phyloP scores from a whole-genome alignment of 2,113 vertebrate species.

The Charina bottae region DNA sequence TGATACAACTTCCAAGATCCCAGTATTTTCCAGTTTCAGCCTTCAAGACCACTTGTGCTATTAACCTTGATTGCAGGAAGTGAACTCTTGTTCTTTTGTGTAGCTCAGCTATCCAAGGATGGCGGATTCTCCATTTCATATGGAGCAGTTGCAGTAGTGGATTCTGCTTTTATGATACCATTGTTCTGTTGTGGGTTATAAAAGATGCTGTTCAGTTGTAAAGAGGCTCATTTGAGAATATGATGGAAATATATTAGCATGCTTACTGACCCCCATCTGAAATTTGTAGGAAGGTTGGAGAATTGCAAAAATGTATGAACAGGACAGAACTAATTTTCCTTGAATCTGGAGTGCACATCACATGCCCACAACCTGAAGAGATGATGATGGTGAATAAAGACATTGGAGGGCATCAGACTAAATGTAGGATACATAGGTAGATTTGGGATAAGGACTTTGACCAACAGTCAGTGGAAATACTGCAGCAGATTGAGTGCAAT shows the following conservation, averaged over 20 bases:
- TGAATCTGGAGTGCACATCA: neutral
- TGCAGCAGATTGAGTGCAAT: neutral
- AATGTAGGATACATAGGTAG: neutral
- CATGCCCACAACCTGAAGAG: neutral
- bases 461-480: neutral
- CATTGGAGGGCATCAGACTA: neutral
- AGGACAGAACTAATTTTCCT: neutral
- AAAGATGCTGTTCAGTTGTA: neutral
- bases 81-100: neutral
- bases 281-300: slow-evolving; percentile 19
- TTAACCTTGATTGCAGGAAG: neutral
- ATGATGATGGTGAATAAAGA: neutral
- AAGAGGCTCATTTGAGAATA: neutral
- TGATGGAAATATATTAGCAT: slow-evolving; percentile 21
- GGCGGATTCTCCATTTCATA: neutral
- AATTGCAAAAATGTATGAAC: neutral
- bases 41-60: neutral
- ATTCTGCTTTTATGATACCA: neutral
- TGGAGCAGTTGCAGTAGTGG: neutral
- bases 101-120: neutral
- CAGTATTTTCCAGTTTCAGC: neutral
- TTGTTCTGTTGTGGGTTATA: neutral
- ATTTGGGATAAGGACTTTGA: neutral
- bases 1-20: neutral
- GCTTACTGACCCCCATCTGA: neutral